Conservation (phyloP, 53 echinoderm and acorn worm species). For the Mesocentrotus franciscanus region DNA sequence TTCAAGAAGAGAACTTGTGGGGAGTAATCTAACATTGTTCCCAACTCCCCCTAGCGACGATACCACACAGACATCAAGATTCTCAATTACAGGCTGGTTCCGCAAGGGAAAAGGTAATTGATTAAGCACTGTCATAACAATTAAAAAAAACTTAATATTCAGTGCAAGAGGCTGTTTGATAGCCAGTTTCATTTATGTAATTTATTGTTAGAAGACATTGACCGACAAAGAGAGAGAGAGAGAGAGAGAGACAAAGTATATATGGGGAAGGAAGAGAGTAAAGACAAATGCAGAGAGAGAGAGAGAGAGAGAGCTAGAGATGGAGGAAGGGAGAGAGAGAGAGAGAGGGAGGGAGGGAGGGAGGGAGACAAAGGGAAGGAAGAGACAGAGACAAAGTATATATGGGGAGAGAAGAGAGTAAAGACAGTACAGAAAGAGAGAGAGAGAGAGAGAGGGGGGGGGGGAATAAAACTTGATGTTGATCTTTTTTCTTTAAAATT, state of each 20-base stretch:
- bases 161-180: too few species aligned
- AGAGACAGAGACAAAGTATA: neutral
- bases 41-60: conserved; percentile 61
- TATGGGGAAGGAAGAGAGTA: too few species aligned
- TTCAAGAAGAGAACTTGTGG: neutral
- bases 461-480: neutral
- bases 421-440: neutral
- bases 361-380: neutral
- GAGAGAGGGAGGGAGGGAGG: neutral
- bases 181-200: too few species aligned
- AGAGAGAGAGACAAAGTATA: too few species aligned
- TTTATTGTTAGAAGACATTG: too few species aligned
- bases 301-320: neutral
- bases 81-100: conserved; percentile 58
- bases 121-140: neutral
- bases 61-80: conserved; percentile 40
- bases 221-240: too few species aligned
- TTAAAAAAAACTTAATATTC: too few species aligned
- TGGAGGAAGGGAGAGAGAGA: neutral
- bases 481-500: neutral
- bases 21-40: conserved; percentile 62
- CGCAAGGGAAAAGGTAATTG: conserved; percentile 67
- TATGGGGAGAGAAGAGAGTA: too few species aligned
- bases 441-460: neutral
- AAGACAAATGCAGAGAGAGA: neutral